Evolutionary conservation across 2,113 vertebrate genomes (phyloP).

Genomic region (Coptodon rendalli): DNA sequence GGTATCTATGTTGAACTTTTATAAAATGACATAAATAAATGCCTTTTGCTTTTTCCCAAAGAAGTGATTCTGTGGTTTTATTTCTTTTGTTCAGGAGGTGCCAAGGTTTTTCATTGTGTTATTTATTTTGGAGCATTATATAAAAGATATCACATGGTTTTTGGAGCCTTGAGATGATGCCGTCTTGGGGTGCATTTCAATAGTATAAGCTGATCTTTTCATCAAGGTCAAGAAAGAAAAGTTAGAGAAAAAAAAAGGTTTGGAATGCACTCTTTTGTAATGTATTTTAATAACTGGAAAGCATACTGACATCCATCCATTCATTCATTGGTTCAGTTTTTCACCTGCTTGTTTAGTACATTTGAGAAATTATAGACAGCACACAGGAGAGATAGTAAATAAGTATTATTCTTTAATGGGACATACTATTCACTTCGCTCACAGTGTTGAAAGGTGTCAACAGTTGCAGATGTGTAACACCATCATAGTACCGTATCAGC

Average conservation of each 20-base stretch:
- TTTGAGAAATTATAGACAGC: background rate
- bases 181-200: accelerated
- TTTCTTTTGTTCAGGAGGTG: constrained; percentile 5
- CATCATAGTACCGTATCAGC: background rate
- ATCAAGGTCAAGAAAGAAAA: background rate
- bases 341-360: background rate
- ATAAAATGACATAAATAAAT: constrained; percentile 22
- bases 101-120: background rate
- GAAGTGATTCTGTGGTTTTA: background rate
- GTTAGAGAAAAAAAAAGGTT: background rate
- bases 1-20: constrained; percentile 40
- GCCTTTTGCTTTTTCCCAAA: background rate
- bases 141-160: background rate
- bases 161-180: accelerated
- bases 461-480: background rate
- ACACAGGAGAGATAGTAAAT: background rate
- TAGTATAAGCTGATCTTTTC: background rate
- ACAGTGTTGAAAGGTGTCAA: constrained; percentile 33
- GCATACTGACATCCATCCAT: background rate
- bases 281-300: background rate
- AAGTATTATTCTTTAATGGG: constrained; percentile 13
- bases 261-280: background rate
- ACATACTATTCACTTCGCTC: constrained; percentile 10
- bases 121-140: background rate
- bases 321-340: background rate